Conservation (phyloP, 2,797 vertebrate species). For the Crypturellus tataupa region DNA sequence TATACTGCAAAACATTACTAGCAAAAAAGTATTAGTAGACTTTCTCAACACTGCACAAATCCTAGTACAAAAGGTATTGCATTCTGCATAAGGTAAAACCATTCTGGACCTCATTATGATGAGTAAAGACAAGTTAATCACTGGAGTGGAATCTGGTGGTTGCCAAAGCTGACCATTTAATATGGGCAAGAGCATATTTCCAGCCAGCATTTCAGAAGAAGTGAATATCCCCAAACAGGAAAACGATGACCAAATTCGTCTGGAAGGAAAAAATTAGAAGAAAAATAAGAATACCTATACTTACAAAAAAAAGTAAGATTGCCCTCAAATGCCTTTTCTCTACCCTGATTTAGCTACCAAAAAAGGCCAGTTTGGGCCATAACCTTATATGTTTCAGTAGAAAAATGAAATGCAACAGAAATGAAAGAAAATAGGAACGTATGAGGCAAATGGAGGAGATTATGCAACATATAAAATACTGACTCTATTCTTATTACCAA, state of each 20-base stretch:
- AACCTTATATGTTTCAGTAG: neutral
- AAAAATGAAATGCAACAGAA: neutral
- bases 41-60: neutral
- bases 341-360: neutral
- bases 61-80: neutral
- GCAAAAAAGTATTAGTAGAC: neutral
- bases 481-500: neutral
- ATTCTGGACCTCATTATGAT: neutral
- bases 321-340: neutral
- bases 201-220: conserved; percentile 9
- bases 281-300: conserved; percentile 13
- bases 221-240: conserved; percentile 35
- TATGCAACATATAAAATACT: neutral
- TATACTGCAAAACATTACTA: neutral
- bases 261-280: conserved; percentile 37
- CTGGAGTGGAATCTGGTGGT: conserved; percentile 48
- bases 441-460: neutral
- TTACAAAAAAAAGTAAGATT: neutral
- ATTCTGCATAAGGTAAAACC: neutral
- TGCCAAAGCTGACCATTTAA: conserved; percentile 16
- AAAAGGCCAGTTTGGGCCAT: neutral
- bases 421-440: neutral
- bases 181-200: conserved; percentile 19
- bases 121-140: conserved; percentile 38
- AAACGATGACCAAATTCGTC: conserved; percentile 25